These are phyloP conservation scores for Varroa destructor DNA, from an alignment of 1,140 invertebrate genomes.

Conservation along the genomic window DNA sequence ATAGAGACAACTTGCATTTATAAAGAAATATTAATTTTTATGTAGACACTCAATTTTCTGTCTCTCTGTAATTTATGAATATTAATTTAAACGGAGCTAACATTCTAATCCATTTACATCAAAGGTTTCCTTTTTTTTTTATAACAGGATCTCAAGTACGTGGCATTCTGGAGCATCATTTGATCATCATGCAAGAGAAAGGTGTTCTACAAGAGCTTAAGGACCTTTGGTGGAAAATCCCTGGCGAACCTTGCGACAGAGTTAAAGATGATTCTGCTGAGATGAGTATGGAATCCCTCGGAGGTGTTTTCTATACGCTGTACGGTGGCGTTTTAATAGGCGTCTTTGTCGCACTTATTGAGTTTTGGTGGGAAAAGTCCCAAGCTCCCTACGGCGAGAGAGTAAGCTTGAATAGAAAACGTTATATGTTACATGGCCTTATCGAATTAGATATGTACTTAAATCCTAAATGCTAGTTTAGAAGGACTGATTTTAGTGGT, in stretches of 20 bases:
- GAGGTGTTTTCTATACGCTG: conserved; percentile 44
- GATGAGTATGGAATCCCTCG: conserved; percentile 32
- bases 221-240: conserved; percentile 42
- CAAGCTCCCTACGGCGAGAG: conserved; percentile 10
- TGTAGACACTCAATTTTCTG: no score
- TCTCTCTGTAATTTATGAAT: no score
- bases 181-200: conserved; percentile 42
- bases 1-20: no score
- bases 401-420: conserved; percentile 1
- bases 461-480: no score
- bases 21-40: no score
- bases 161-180: conserved; percentile 33
- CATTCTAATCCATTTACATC: no score
- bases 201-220: conserved; percentile 40
- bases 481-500: no score
- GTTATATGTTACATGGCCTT: no score
- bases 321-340: conserved; percentile 39
- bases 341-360: conserved; percentile 39
- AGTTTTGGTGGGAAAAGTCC: conserved; percentile 40
- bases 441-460: no score
- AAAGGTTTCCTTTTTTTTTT: not conserved
- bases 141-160: conserved; percentile 40
- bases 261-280: conserved; percentile 34
- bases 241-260: conserved; percentile 37
- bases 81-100: no score